Base-by-base conservation (phyloP, 2,113 vertebrate genomes). In the Apodemus speciosus region DNA sequence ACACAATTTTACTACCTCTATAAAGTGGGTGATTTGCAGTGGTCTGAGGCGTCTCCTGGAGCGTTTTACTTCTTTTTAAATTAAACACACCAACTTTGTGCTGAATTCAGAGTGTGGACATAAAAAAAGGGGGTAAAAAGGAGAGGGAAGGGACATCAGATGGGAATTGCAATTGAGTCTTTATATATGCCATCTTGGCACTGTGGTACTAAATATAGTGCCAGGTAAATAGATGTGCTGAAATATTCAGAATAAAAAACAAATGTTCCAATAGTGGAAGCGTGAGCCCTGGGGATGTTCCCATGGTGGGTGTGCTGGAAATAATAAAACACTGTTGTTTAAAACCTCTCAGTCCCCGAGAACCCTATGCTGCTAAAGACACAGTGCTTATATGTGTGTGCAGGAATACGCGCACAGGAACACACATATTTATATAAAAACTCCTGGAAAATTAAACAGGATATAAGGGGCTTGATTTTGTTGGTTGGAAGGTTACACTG, bases 41-140 rank as follows among this genome's bases (percentile, higher is more conserved):
- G 98, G 98, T 98, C 98, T 98, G 98, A 98, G 98, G 98, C 96
- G 97, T 98, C 98, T 98, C 98, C 98, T 97, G 97, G 98, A 98
- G 97, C 98, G 15, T 98, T 98, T 98, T 98, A 98, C 98, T 98
- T 98, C 98, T 98, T 98, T 98, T 98, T 98, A 98, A 98, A 98
- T 98, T 98, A 98, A 98, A 98, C 98, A 98, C 98, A 98, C 98
- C 98, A 98, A 98, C 97, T 98, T 98, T 98, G 98, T 98, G 98
- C 98, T 98, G 98, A 98, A 98, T 98, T 98, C 98, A 98, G 98
- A 98, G 98, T 96, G 97, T 87, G 96, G 98, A 98, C 98, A 98
- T 98, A 98, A 98, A 98, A 84, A 98, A 98, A 98, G 94, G 97
- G 98, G 98, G 98, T 98, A 98, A 98, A 98, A 98, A 98, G 97